Conservation (phyloP, 2,888 invertebrate species). For the Drosophila suboccidentalis region DNA sequence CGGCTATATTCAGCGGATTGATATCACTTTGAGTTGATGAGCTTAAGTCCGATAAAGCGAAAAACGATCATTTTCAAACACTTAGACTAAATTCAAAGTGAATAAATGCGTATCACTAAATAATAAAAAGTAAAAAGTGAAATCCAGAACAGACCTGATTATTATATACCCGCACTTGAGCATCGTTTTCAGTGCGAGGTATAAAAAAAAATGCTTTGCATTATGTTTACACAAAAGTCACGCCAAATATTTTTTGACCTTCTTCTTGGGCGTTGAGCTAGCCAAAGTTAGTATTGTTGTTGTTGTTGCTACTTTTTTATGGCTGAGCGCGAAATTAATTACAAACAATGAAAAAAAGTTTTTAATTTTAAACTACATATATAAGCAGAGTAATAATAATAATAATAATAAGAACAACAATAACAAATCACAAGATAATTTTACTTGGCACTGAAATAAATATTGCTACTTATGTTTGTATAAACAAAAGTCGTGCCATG, state of each 20-base stretch:
- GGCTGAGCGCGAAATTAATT: slow-evolving; percentile 64
- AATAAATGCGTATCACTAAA: no score
- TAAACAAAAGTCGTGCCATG: slow-evolving; percentile 40
- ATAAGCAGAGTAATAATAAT: slow-evolving; percentile 39
- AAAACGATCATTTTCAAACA: no score
- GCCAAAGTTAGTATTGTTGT: slow-evolving; percentile 27
- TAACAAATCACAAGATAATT: slow-evolving; percentile 37
- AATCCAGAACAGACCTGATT: no score
- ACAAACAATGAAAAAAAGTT: slow-evolving; percentile 64
- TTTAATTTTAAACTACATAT: slow-evolving; percentile 29
- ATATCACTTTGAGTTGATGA: no score
- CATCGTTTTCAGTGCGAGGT: slow-evolving; percentile 14
- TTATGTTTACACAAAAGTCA: slow-evolving; percentile 71
- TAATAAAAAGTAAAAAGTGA: no score
- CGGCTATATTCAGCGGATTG: no score
- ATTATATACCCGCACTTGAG: not conserved
- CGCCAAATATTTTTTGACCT: slow-evolving; percentile 64
- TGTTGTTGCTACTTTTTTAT: slow-evolving; percentile 35
- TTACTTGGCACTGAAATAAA: slow-evolving; percentile 22
- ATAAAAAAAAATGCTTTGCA: slow-evolving; percentile 43
- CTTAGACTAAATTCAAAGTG: no score
- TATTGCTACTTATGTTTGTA: not conserved
- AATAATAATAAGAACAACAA: slow-evolving; percentile 44
- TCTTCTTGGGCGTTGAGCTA: slow-evolving; percentile 67
- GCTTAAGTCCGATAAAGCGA: no score